Evolutionary conservation across 2,113 vertebrate genomes (phyloP).

Genomic region (Merops nubicus): DNA sequence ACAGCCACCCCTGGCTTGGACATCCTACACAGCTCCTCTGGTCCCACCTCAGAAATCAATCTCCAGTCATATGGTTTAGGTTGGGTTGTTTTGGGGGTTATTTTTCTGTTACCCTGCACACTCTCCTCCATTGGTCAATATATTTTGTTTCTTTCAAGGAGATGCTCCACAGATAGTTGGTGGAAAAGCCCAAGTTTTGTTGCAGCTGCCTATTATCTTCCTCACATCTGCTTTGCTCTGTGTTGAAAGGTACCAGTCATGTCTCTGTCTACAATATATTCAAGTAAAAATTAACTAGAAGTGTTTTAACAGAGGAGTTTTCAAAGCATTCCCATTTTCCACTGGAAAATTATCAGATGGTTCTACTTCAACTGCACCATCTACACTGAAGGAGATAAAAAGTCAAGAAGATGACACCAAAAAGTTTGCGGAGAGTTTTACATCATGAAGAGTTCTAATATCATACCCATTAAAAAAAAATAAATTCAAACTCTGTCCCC

Average conservation of each 20-base stretch:
- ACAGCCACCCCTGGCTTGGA: neutral
- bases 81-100: no score
- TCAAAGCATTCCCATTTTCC: neutral
- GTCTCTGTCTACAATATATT: neutral
- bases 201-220: neutral
- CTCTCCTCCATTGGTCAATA: neutral
- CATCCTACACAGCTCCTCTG: neutral
- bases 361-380: neutral
- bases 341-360: neutral
- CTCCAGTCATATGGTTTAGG: neutral
- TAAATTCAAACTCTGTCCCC: neutral
- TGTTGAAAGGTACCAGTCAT: neutral
- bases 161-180: neutral
- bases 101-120: rapidly evolving
- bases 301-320: neutral
- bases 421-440: neutral
- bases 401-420: neutral
- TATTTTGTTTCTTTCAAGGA: neutral
- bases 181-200: neutral
- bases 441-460: neutral
- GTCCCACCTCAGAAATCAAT: neutral
- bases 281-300: neutral
- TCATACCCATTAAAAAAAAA: no score
- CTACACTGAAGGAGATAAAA: neutral
- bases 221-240: neutral